Evolutionary conservation across 2,113 vertebrate genomes (phyloP).

Genomic region (Maylandia zebra): DNA sequence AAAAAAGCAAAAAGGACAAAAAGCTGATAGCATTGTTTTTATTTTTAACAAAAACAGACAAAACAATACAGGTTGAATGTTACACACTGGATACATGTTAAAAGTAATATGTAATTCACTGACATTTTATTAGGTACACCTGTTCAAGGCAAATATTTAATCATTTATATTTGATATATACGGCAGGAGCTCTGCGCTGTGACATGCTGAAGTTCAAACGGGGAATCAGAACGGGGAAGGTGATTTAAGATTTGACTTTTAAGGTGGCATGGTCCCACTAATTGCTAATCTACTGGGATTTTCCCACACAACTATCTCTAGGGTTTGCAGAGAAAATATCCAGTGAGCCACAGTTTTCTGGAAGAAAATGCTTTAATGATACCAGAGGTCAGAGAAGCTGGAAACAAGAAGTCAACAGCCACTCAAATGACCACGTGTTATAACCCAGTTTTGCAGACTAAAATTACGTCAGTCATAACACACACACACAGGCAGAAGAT

Average conservation of each 20-base stretch:
- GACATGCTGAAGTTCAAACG: accelerated
- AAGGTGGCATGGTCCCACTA: neutral
- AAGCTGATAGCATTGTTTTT: neutral
- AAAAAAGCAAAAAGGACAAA: neutral
- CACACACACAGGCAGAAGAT: neutral
- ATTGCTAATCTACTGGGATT: neutral
- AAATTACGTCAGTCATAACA: neutral
- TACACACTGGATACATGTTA: neutral
- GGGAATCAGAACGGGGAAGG: neutral
- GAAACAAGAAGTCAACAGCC: neutral
- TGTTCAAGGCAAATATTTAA: neutral
- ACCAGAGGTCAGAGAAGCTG: neutral
- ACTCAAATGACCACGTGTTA: neutral
- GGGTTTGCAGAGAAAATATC: neutral
- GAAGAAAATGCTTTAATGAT: neutral
- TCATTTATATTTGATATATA: neutral
- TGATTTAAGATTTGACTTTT: neutral
- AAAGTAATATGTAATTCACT: neutral
- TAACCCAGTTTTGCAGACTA: neutral
- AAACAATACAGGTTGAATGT: neutral
- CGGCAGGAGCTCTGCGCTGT: neutral
- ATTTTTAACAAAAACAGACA: neutral
- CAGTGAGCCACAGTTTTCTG: neutral
- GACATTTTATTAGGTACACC: neutral
- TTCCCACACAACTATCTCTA: neutral